A percentile compares a stretch with the other conserved stretches of the same genome.
phyloP scores from a whole-genome alignment of 1,140 invertebrate species.

The Temnothorax curvispinosus region DNA sequence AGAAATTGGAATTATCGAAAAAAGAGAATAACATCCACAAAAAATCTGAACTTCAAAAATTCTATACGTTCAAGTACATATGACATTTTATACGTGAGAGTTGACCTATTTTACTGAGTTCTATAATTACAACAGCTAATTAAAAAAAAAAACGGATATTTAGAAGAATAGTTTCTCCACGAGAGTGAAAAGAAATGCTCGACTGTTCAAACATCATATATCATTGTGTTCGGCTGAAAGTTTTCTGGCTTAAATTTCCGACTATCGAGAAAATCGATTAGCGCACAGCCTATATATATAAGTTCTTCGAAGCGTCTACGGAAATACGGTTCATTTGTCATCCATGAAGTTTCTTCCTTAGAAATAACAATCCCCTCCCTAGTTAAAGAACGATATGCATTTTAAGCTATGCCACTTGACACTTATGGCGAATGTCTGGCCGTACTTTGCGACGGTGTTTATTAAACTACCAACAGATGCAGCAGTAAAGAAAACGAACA shows the following conservation, averaged over 20 bases:
- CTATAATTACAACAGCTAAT: constrained; percentile 16
- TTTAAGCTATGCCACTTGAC: constrained; percentile 13
- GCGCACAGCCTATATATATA: constrained; percentile 8
- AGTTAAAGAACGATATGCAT: background rate
- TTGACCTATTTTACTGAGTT: background rate
- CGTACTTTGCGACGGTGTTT: constrained; percentile 56
- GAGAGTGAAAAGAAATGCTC: constrained; percentile 54
- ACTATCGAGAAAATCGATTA: constrained; percentile 27
- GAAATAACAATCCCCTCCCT: background rate
- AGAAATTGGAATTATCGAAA: background rate
- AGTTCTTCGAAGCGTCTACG: background rate
- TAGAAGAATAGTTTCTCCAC: background rate
- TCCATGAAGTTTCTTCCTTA: background rate
- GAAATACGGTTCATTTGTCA: constrained; percentile 57
- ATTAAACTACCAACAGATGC: constrained; percentile 66
- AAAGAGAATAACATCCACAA: background rate
- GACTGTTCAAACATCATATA: constrained; percentile 60
- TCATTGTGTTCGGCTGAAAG: constrained; percentile 47
- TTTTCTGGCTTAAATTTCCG: constrained; percentile 29
- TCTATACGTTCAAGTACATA: background rate
- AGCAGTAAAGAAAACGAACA: constrained; percentile 61
- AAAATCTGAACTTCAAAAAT: background rate
- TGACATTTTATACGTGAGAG: background rate
- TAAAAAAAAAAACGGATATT: constrained; percentile 61
- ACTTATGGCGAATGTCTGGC: constrained; percentile 58